Conservation (phyloP, 2,797 vertebrate genomes). For the Siniperca scherzeri region DNA sequence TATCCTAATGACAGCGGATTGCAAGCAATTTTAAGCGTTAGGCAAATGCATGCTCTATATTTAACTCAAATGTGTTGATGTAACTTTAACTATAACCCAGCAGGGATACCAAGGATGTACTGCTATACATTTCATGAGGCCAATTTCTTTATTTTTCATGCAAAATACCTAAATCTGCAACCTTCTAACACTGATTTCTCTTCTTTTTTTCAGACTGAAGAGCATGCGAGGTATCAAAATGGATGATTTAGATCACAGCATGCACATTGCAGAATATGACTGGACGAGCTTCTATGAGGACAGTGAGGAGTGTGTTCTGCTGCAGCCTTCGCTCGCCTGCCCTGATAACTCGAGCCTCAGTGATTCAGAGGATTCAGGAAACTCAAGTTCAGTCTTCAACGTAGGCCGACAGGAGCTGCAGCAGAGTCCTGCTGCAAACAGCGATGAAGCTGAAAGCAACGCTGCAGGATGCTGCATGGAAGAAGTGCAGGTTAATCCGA, state of each 20-base stretch:
- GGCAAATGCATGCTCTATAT: slow-evolving; percentile 47
- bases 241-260: slow-evolving; percentile 97
- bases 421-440: slow-evolving; percentile 19
- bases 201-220: slow-evolving; percentile 76
- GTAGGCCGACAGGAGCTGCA: slow-evolving; percentile 10
- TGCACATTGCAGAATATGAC: slow-evolving; percentile 91
- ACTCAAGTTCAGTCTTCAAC: slow-evolving; percentile 15
- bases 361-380: slow-evolving; percentile 80
- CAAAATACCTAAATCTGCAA: slow-evolving; percentile 15
- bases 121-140: neutral
- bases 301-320: slow-evolving; percentile 89
- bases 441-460: slow-evolving; percentile 10
- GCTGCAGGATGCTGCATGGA: slow-evolving; percentile 1
- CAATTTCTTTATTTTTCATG: slow-evolving; percentile 3
- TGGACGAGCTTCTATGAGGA: slow-evolving; percentile 91
- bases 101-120: neutral
- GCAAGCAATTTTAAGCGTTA: slow-evolving; percentile 27
- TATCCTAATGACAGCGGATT: slow-evolving; percentile 45
- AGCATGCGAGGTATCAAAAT: slow-evolving; percentile 78
- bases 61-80: slow-evolving; percentile 49
- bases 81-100: neutral
- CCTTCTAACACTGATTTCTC: neutral
- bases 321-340: slow-evolving; percentile 85
- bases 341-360: slow-evolving; percentile 88
- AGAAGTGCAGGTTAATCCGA: slow-evolving; percentile 16